Evolutionary conservation across 2,797 vertebrate genomes (phyloP).

Genomic region (Malurus leucopterus): DNA sequence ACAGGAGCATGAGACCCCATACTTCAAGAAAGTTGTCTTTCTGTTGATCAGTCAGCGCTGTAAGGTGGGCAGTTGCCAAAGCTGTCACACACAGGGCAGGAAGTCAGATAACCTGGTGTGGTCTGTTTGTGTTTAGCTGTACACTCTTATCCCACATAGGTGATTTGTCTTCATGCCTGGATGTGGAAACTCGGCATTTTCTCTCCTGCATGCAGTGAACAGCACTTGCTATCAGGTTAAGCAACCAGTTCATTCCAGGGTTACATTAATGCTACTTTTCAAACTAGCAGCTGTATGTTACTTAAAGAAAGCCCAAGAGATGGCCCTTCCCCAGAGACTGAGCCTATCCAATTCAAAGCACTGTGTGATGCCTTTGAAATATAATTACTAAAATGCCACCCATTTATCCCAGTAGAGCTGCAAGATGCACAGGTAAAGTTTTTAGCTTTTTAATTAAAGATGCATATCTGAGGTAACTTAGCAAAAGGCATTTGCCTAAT

Average conservation of each 20-base stretch:
- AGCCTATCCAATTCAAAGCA: neutral
- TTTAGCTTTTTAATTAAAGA: slow-evolving; percentile 42
- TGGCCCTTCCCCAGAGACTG: neutral
- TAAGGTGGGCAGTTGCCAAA: neutral
- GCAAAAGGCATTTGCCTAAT: slow-evolving; percentile 20
- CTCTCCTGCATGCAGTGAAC: neutral
- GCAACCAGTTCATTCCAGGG: neutral
- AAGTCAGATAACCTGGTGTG: neutral
- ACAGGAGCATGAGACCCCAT: neutral
- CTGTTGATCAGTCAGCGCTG: neutral
- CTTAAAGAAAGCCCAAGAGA: neutral
- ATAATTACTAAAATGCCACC: neutral
- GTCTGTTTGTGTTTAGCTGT: neutral
- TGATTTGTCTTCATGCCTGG: neutral
- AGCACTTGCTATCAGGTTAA: neutral
- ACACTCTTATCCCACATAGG: rapidly evolving
- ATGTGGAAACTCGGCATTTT: rapidly evolving
- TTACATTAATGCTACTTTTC: neutral
- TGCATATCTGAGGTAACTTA: neutral
- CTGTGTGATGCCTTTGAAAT: neutral
- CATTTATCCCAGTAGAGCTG: neutral
- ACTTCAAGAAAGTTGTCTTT: neutral
- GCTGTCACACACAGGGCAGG: neutral
- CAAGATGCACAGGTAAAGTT: neutral
- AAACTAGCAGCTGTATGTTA: neutral